A percentile compares a stretch with the other conserved stretches of the same genome.
Evolutionary conservation across 1,140 invertebrate genomes (phyloP).

Genomic region (Popillia japonica): DNA sequence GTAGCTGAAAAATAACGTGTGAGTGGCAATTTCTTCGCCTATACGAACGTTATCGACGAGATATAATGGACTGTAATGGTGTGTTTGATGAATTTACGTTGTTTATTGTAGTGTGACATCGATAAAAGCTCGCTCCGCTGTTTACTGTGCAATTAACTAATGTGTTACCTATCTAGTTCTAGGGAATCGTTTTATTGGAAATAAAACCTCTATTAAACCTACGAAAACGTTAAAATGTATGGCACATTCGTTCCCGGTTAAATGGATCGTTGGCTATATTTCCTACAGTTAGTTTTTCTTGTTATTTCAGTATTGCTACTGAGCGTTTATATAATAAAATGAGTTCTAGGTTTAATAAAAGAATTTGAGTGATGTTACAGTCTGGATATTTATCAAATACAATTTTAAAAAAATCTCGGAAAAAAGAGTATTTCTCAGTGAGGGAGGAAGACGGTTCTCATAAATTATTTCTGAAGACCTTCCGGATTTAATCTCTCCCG

Average conservation of each 20-base stretch:
- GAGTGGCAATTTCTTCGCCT: conserved; percentile 22
- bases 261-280: neutral
- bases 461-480: conserved; percentile 11
- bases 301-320: neutral
- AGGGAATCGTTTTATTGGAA: conserved; percentile 16
- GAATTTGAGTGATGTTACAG: no score
- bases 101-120: conserved; percentile 27
- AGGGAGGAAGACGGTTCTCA: neutral
- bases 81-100: conserved; percentile 30
- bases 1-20: neutral
- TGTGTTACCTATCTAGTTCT: conserved; percentile 15
- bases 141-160: conserved; percentile 34
- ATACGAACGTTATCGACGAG: conserved; percentile 3
- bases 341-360: no score
- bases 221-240: neutral
- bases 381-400: no score
- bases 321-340: no score
- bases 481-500: conserved; percentile 17
- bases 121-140: conserved; percentile 22
- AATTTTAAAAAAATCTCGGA: neutral
- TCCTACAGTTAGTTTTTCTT: neutral
- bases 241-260: neutral
- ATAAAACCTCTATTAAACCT: conserved; percentile 18
- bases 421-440: neutral
- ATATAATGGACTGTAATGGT: conserved; percentile 20